phyloP scores from a whole-genome alignment of 2,113 vertebrate species.

The Xiphophorus couchianus region DNA sequence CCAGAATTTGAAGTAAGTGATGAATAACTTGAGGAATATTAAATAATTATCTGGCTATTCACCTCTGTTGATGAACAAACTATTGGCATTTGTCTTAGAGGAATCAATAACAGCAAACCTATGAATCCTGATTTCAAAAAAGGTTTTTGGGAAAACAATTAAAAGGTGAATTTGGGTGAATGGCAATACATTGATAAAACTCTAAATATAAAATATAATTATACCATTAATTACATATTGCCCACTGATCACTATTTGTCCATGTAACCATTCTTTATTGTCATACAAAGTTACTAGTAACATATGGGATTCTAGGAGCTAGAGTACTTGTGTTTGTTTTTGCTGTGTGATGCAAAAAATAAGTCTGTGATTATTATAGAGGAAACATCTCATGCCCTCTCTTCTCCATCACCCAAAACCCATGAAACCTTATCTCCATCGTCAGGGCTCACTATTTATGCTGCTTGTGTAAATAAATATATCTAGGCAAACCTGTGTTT shows the following conservation, averaged over 20 bases:
- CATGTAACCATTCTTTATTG: conserved; percentile 11
- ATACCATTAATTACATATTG: not conserved
- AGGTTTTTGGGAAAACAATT: conserved; percentile 8
- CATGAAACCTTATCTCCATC: conserved; percentile 76
- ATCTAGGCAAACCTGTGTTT: conserved; percentile 81
- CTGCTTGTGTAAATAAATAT: conserved; percentile 85
- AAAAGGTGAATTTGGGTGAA: conserved; percentile 25
- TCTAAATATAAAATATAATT: not conserved
- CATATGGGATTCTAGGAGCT: conserved; percentile 12
- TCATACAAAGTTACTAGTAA: conserved; percentile 26
- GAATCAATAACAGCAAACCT: conserved; percentile 24
- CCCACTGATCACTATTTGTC: not conserved
- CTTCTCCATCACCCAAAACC: conserved; percentile 42
- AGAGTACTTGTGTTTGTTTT: conserved; percentile 69
- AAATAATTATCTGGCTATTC: not conserved
- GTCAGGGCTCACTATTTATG: conserved; percentile 77
- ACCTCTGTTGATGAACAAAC: conserved; percentile 25
- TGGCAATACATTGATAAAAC: conserved; percentile 27
- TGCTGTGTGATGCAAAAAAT: conserved; percentile 57
- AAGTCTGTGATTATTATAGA: conserved; percentile 52
- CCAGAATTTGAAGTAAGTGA: not conserved
- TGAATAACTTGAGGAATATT: conserved; percentile 16
- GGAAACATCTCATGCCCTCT: conserved; percentile 55
- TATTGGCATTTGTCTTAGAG: conserved; percentile 41
- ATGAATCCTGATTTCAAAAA: conserved; percentile 37